Base-by-base conservation (phyloP, 2,888 invertebrate genomes). In the Ischnus inquisitorius region DNA sequence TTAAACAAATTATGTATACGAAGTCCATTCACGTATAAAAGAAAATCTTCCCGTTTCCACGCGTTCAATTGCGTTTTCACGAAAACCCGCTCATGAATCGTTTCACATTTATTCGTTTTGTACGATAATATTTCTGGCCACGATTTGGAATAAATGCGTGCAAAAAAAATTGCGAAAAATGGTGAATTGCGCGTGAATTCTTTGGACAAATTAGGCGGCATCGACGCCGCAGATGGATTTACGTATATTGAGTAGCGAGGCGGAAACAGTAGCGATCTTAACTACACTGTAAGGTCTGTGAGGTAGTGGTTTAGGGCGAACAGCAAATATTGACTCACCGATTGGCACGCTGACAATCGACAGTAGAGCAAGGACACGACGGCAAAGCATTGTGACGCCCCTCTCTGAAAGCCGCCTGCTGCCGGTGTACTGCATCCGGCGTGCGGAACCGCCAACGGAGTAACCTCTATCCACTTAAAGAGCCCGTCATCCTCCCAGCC, bases 311-410 rank as follows among this genome's bases (percentile, higher is more conserved):
- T 4, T 39, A 41, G 39, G 19, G 39, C 34, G 14, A 10, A 19
- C 19, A 34, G 64, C 16, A 64, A 64, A 34, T 64, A 41, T 64
- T 64, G 57, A 91, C 92, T 92, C 83, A 93, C 93, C 93, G 89
- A 92, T 92, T 89, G 91, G 92, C 90, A 91, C 91, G 91, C 91
- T 91, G 89, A 92, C 89, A 91, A 91, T 89, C 88, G 92, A 89
- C 82, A 87, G 79, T 78, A 86, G 79, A 84, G 83, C 77, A 83
- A 87, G 88, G 89, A 90, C 89, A 87, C 89, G 90, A 88, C 89
- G 91, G 88, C 88, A 91, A 89, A 92, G 92, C 93, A 93, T 92
- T 85, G 90, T 92, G 90, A 88, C 91, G 90, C 88, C 87, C 88
- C 88, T 88, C 88, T 84, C 80, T 85, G 86, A 83, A 87, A 87